Percentiles rank a stretch among this genome's conserved stretches.
Conservation (phyloP, 2,888 invertebrate species). For the Spilarctia lutea region DNA sequence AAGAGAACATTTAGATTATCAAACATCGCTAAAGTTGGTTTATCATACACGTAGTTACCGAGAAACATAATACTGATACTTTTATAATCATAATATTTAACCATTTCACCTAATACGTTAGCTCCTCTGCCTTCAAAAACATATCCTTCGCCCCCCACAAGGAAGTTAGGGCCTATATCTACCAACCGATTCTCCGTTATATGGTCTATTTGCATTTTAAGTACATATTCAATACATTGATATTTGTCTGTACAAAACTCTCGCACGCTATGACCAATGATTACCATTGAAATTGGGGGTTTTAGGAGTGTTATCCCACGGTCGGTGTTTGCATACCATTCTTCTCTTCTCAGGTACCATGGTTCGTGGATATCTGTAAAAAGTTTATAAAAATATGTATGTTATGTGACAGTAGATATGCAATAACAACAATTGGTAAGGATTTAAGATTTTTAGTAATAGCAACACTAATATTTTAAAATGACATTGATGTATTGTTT, state of each 20-base stretch:
- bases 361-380: background rate
- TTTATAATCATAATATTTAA: background rate
- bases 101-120: background rate
- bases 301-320: background rate
- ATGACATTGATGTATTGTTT: too few species aligned
- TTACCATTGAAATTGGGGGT: background rate
- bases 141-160: background rate
- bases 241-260: background rate
- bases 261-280: background rate
- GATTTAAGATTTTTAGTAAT: too few species aligned
- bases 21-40: background rate
- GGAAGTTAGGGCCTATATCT: constrained; percentile 1
- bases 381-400: too few species aligned
- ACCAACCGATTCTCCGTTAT: background rate
- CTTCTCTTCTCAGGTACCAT: background rate
- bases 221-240: background rate
- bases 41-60: background rate
- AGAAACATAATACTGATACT: constrained; percentile 5
- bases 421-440: too few species aligned
- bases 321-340: background rate
- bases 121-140: constrained; percentile 4
- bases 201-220: background rate
- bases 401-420: too few species aligned
- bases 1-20: background rate
- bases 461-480: too few species aligned